These are phyloP conservation scores for Mormyrus iriodes DNA, from an alignment of 2,113 vertebrate species.

Conservation along the genomic window DNA sequence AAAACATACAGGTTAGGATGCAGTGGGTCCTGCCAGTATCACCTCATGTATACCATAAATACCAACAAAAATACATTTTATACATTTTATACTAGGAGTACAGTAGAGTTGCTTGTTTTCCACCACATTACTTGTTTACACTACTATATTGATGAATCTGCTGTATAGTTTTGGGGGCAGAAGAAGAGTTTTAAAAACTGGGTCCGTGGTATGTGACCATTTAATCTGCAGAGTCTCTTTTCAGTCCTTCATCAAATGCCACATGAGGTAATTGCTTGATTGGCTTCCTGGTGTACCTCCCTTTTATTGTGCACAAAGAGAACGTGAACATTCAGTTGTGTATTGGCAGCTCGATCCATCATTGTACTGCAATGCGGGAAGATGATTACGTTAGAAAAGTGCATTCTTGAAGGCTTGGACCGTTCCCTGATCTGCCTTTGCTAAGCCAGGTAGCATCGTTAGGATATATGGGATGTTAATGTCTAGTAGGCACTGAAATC, in stretches of 20 bases:
- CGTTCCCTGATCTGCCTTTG: neutral
- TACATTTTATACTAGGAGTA: neutral
- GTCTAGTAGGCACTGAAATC: neutral
- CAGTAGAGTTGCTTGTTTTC: neutral
- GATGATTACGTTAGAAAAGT: neutral
- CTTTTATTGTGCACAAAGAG: neutral
- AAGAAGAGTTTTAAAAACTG: neutral
- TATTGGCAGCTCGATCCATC: neutral
- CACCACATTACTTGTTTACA: neutral
- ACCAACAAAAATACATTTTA: neutral
- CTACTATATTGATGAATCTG: neutral
- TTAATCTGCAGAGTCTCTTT: neutral
- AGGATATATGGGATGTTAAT: neutral
- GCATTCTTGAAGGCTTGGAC: neutral
- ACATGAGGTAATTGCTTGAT: neutral
- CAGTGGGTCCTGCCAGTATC: neutral
- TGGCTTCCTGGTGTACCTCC: neutral
- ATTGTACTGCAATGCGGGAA: neutral
- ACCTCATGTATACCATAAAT: neutral
- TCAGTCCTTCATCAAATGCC: neutral
- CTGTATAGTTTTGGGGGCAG: neutral
- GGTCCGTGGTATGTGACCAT: neutral
- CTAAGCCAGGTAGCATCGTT: neutral
- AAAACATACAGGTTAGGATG: constrained; percentile 88
- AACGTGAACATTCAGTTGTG: neutral